Conservation (phyloP, 2,797 vertebrate species). For the Numenius phaeopus region DNA sequence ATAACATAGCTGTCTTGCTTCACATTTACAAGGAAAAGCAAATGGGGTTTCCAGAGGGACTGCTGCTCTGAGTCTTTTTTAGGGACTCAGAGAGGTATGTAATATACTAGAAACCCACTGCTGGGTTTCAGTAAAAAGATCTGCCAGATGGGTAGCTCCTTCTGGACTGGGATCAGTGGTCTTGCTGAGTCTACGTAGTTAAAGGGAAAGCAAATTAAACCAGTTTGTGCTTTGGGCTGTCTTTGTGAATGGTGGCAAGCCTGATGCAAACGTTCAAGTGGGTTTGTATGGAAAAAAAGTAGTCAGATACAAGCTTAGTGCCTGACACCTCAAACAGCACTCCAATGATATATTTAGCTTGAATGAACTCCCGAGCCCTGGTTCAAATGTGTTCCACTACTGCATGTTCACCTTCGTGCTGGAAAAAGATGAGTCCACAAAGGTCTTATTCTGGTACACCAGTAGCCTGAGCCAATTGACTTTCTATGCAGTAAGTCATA, state of each 20-base stretch:
- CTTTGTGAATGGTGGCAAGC: background rate
- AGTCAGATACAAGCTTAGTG: background rate
- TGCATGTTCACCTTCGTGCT: background rate
- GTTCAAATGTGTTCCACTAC: background rate
- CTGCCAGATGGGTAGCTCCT: background rate
- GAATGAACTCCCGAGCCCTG: background rate
- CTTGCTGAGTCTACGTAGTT: background rate
- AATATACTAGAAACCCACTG: background rate
- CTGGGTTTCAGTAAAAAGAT: background rate
- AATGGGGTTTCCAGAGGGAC: background rate
- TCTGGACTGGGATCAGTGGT: background rate
- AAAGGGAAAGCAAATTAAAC: background rate
- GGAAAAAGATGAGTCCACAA: background rate
- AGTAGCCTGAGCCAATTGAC: background rate
- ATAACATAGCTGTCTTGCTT: background rate
- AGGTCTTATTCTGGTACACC: background rate
- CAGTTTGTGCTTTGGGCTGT: background rate
- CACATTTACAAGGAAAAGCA: background rate
- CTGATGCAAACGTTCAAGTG: background rate
- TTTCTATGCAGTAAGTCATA: constrained; percentile 1
- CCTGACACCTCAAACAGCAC: background rate
- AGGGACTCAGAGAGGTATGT: background rate
- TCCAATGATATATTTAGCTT: constrained; percentile 46
- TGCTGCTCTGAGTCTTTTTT: background rate
- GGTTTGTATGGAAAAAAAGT: background rate